phyloP scores from a whole-genome alignment of 23 tunicate species.

The Phallusia fumigata region DNA sequence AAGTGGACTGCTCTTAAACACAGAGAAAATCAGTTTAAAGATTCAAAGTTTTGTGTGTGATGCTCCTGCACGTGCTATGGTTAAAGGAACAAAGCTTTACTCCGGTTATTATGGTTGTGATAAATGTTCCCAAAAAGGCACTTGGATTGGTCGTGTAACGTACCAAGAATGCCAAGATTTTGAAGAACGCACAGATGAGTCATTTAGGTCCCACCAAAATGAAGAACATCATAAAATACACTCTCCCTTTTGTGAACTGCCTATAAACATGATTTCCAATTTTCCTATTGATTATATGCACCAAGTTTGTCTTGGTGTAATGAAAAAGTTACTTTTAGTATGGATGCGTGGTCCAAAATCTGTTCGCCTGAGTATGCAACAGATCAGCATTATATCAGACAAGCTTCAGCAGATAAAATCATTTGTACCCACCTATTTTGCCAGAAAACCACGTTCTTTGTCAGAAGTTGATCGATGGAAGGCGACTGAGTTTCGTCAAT shows the following conservation, averaged over 20 bases:
- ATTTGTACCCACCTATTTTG: conserved; percentile 27
- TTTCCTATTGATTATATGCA: conserved; percentile 46
- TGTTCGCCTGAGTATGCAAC: conserved; percentile 12
- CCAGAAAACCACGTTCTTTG: conserved; percentile 34
- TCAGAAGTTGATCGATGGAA: conserved; percentile 45
- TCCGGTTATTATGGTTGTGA: conserved; percentile 1
- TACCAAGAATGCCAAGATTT: neutral
- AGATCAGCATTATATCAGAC: neutral
- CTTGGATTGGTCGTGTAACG: neutral
- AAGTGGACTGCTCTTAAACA: neutral
- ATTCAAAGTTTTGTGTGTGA: neutral
- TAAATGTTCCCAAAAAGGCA: neutral
- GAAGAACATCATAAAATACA: conserved; percentile 27
- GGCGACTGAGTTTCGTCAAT: conserved; percentile 50
- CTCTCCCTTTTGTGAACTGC: conserved; percentile 30
- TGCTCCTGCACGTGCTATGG: neutral
- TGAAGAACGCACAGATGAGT: conserved; percentile 19
- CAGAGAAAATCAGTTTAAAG: neutral
- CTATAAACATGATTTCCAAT: conserved; percentile 27
- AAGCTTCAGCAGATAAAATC: neutral
- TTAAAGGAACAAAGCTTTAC: neutral
- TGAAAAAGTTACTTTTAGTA: conserved; percentile 24
- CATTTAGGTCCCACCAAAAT: conserved; percentile 19
- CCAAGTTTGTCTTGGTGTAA: conserved; percentile 47
- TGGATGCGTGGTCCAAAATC: conserved; percentile 40